A percentile compares a stretch with the other conserved stretches of the same genome.
phyloP scores from a whole-genome alignment of 2,888 invertebrate species.

The Drosophila dives region DNA sequence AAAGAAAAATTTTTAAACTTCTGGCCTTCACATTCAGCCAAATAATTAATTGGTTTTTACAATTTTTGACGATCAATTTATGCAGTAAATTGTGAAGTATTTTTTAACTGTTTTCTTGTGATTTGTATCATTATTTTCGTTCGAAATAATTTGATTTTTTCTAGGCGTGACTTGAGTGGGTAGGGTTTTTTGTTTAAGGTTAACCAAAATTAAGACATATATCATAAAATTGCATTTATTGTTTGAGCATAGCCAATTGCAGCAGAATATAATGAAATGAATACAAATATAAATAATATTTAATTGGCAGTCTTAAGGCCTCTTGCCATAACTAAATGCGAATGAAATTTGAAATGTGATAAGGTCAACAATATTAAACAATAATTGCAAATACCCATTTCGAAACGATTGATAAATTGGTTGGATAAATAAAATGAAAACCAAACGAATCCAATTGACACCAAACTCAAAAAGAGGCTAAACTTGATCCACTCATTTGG shows the following conservation, averaged over 20 bases:
- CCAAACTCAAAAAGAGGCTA: constrained; percentile 11
- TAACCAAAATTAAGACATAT: constrained; percentile 3
- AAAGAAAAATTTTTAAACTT: constrained; percentile 12
- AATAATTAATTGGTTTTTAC: constrained; percentile 50
- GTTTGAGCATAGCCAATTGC: constrained; percentile 5
- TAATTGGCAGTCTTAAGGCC: constrained; percentile 36
- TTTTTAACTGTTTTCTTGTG: constrained; percentile 21
- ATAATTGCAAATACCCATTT: background rate
- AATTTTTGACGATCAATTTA: constrained; percentile 26
- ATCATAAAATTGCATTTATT: background rate
- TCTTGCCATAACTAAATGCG: constrained; percentile 31
- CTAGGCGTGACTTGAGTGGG: constrained; percentile 31
- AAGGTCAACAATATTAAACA: constrained; percentile 49
- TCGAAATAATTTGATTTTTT: constrained; percentile 8
- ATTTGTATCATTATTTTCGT: constrained; percentile 18
- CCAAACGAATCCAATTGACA: constrained; percentile 19
- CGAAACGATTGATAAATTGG: constrained; percentile 16
- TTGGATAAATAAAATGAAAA: constrained; percentile 33
- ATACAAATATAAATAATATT: constrained; percentile 14
- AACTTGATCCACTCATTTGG: constrained; percentile 1
- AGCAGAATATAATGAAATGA: constrained; percentile 28
- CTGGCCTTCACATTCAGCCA: constrained; percentile 38
- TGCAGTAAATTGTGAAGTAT: constrained; percentile 9
- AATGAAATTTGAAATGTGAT: constrained; percentile 41
- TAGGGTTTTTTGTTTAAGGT: constrained; percentile 36